Conservation (phyloP, 1,140 invertebrate species). For the Battus philenor region DNA sequence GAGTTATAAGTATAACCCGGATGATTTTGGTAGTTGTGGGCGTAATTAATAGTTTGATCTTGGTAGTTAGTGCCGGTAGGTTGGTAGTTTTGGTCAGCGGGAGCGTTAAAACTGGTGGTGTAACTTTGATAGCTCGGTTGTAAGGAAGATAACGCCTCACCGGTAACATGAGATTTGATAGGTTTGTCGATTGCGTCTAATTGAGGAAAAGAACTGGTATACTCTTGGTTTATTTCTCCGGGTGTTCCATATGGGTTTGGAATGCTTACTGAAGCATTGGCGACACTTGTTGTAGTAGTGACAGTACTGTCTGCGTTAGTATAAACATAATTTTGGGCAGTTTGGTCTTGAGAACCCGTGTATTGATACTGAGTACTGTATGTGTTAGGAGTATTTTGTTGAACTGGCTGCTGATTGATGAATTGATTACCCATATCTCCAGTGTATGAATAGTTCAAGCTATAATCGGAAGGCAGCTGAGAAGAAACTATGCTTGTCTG, state of each 20-base stretch:
- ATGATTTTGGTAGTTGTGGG: conserved; percentile 73
- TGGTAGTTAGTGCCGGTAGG: conserved; percentile 22
- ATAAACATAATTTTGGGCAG: conserved; percentile 42
- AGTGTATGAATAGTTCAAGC: conserved; percentile 46
- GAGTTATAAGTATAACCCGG: conserved; percentile 75
- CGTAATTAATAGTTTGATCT: conserved; percentile 32
- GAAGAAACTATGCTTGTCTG: conserved; percentile 32
- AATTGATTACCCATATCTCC: conserved; percentile 32
- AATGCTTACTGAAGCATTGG: conserved; percentile 17
- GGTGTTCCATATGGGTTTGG: conserved; percentile 24
- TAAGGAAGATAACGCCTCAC: conserved; percentile 43
- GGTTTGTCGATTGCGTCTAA: conserved; percentile 52
- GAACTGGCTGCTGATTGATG: conserved; percentile 20
- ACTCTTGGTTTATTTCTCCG: conserved; percentile 30
- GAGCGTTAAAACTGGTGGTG: conserved; percentile 17
- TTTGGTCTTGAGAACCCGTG: conserved; percentile 28
- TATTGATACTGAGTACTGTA: conserved; percentile 37
- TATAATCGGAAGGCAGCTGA: conserved; percentile 39
- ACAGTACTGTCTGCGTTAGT: conserved; percentile 36
- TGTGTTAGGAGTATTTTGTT: conserved; percentile 21
- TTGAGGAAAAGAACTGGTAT: conserved; percentile 31
- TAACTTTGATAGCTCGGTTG: conserved; percentile 41
- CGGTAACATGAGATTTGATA: conserved; percentile 69
- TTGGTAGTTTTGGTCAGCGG: conserved; percentile 19
- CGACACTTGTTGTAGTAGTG: conserved; percentile 33